Evolutionary conservation across 2,888 invertebrate genomes (phyloP).

Genomic region (Lucinisca nassula): DNA sequence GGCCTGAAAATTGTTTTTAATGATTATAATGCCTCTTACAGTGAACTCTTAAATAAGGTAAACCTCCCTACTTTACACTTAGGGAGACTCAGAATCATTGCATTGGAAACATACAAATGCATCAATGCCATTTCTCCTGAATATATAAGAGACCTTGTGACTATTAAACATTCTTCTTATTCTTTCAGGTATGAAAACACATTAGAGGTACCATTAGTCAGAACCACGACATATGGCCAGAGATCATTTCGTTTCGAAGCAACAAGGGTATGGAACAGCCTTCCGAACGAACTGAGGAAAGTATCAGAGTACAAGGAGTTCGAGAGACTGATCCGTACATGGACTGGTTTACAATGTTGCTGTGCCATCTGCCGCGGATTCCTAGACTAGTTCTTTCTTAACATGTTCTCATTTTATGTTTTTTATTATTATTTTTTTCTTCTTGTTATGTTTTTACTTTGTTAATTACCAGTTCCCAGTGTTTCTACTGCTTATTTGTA

Average conservation of each 20-base stretch:
- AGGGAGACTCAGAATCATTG: background rate
- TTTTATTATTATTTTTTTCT: too few relatives aligned
- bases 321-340: slow-evolving; percentile 24
- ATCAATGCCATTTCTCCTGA: background rate
- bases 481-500: too few relatives aligned
- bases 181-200: slow-evolving; percentile 23
- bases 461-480: too few relatives aligned
- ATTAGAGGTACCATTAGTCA: slow-evolving; percentile 4
- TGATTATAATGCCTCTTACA: background rate
- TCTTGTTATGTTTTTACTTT: too few relatives aligned
- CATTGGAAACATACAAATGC: background rate
- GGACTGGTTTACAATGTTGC: too few relatives aligned
- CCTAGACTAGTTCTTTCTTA: too few relatives aligned
- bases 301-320: background rate
- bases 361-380: too few relatives aligned
- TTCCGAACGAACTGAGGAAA: slow-evolving; percentile 27
- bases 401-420: too few relatives aligned
- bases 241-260: slow-evolving; percentile 32
- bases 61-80: background rate
- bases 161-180: background rate
- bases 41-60: background rate
- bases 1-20: slow-evolving; percentile 15
- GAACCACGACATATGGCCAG: slow-evolving; percentile 21
- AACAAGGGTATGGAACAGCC: slow-evolving; percentile 30
- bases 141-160: slow-evolving; percentile 8